Conservation (phyloP, 2,888 invertebrate species). For the Acanthococcus lagerstroemiae region DNA sequence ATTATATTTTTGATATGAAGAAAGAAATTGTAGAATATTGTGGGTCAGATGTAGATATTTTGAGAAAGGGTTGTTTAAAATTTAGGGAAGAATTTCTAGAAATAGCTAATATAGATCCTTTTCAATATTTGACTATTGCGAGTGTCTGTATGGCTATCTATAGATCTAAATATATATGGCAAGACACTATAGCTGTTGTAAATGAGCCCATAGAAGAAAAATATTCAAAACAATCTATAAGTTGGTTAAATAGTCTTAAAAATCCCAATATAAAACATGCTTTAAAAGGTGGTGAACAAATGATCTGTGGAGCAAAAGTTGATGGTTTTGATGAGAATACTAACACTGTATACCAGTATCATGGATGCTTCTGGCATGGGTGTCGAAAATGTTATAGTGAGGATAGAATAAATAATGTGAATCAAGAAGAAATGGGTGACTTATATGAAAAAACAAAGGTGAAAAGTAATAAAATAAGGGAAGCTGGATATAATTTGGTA, state of each 20-base stretch:
- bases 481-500: slow-evolving; percentile 27
- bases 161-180: too few species aligned
- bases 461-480: slow-evolving; percentile 21
- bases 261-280: neutral
- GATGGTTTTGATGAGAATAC: slow-evolving; percentile 19
- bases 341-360: slow-evolving; percentile 25
- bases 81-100: neutral
- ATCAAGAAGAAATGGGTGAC: slow-evolving; percentile 22
- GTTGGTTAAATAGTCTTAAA: neutral
- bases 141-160: neutral
- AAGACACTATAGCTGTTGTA: neutral
- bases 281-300: neutral
- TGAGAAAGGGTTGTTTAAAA: neutral
- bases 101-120: neutral
- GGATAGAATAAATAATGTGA: slow-evolving; percentile 21
- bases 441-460: slow-evolving; percentile 32
- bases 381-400: slow-evolving; percentile 20
- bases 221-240: neutral
- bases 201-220: neutral
- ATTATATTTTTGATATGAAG: too few species aligned
- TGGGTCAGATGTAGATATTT: too few species aligned
- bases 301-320: slow-evolving; percentile 9
- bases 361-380: slow-evolving; percentile 25
- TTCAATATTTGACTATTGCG: neutral
- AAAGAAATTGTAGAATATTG: too few species aligned